Evolutionary conservation across 2,113 vertebrate genomes (phyloP).

Genomic region (Channa maculata): DNA sequence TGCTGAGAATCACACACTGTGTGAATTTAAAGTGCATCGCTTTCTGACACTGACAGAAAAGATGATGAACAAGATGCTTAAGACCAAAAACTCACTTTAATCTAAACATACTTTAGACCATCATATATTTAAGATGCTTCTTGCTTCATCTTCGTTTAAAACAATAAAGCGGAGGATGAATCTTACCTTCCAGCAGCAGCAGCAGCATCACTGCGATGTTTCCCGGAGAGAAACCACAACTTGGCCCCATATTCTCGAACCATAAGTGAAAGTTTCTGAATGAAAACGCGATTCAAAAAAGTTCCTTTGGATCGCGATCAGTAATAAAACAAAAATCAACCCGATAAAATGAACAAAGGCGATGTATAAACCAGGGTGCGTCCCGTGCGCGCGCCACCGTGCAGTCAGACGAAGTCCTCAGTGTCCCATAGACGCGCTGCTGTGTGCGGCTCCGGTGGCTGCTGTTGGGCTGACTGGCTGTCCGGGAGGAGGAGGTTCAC

Average conservation of each 20-base stretch:
- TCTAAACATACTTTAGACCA: not conserved
- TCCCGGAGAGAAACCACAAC: conserved; percentile 78
- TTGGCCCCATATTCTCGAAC: conserved; percentile 80
- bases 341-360: not conserved
- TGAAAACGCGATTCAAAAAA: conserved; percentile 46
- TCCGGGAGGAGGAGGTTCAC: conserved; percentile 56
- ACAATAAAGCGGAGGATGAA: not conserved
- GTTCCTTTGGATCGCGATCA: conserved; percentile 12
- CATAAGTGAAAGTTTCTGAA: conserved; percentile 81
- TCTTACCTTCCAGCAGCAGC: conserved; percentile 81
- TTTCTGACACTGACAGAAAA: not conserved
- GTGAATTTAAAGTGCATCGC: conserved; percentile 6
- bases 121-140: not conserved
- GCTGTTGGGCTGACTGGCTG: conserved; percentile 48
- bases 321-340: not conserved
- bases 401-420: conserved; percentile 69
- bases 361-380: conserved; percentile 29
- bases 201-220: conserved; percentile 66
- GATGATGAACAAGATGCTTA: conserved; percentile 1
- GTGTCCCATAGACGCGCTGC: conserved; percentile 75
- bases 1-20: conserved; percentile 14
- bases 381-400: conserved; percentile 39
- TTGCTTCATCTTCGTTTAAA: not conserved
- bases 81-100: not conserved
- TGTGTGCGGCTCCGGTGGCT: conserved; percentile 59